These are phyloP conservation scores for Polypedilum pembai DNA, from an alignment of 1,140 invertebrate genomes.

Conservation along the genomic window DNA sequence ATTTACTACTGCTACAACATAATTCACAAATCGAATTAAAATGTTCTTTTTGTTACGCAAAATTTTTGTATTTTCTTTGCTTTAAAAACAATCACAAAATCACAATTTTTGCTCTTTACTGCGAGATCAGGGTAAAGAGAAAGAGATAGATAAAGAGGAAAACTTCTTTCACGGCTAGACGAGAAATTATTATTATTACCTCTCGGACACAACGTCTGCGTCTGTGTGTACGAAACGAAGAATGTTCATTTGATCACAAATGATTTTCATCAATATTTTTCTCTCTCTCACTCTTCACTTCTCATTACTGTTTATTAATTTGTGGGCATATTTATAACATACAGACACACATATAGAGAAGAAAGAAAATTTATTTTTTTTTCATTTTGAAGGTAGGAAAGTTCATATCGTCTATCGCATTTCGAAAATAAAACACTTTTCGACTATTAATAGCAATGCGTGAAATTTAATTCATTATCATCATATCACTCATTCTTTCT, in stretches of 20 bases:
- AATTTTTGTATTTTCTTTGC: background rate
- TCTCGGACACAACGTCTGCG: background rate
- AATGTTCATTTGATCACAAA: background rate
- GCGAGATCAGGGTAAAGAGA: background rate
- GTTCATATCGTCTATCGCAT: no score
- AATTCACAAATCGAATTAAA: background rate
- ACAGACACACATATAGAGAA: background rate
- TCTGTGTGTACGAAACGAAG: background rate
- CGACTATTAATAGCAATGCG: no score
- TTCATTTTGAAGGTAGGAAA: no score
- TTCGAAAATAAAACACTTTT: no score
- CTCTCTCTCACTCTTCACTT: background rate
- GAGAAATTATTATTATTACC: background rate
- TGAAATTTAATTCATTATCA: background rate
- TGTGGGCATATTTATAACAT: constrained; percentile 11
- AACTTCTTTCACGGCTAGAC: constrained; percentile 2
- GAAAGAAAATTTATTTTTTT: background rate
- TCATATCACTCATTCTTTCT: background rate
- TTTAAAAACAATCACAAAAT: background rate
- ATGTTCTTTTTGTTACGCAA: background rate
- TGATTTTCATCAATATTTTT: constrained; percentile 10
- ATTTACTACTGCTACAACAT: no score
- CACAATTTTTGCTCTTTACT: background rate
- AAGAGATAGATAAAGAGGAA: background rate
- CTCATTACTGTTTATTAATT: constrained; percentile 10